Evolutionary conservation across 2,888 invertebrate species (phyloP).

Genomic region (Trichacis sp.): DNA sequence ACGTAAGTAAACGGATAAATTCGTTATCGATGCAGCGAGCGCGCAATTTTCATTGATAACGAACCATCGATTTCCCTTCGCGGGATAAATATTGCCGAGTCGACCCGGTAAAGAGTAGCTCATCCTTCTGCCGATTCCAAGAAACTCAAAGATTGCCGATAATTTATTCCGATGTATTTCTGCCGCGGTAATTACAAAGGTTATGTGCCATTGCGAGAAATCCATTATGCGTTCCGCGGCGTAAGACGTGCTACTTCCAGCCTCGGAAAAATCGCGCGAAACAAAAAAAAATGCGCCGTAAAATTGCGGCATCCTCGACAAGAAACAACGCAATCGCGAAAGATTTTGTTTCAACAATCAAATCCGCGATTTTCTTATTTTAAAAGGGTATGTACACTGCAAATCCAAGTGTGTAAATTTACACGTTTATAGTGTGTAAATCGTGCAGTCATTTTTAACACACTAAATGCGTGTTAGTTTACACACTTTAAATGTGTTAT

Average conservation of each 20-base stretch:
- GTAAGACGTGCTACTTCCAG: neutral
- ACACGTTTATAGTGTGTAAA: too few species aligned
- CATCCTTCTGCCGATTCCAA: neutral
- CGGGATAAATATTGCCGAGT: neutral
- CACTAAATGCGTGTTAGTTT: too few species aligned
- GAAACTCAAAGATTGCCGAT: constrained; percentile 6
- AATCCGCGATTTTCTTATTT: too few species aligned
- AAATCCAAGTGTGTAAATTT: too few species aligned
- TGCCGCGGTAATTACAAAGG: constrained; percentile 9
- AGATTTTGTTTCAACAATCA: too few species aligned
- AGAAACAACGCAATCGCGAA: neutral
- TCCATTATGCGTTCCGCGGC: neutral
- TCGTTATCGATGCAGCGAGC: neutral
- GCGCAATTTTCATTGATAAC: neutral
- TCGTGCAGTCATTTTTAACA: too few species aligned
- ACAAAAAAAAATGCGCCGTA: neutral
- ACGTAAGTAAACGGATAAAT: neutral
- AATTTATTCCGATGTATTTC: constrained; percentile 3
- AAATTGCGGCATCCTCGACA: neutral
- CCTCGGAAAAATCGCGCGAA: neutral
- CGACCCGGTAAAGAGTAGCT: neutral
- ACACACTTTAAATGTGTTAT: too few species aligned
- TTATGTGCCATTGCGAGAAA: constrained; percentile 7
- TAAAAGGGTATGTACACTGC: too few species aligned
- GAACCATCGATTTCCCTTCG: neutral